Percentiles rank a stretch among this genome's conserved stretches.
phyloP scores from a whole-genome alignment of 1,140 invertebrate species.

The Drosophila oshimai region DNA sequence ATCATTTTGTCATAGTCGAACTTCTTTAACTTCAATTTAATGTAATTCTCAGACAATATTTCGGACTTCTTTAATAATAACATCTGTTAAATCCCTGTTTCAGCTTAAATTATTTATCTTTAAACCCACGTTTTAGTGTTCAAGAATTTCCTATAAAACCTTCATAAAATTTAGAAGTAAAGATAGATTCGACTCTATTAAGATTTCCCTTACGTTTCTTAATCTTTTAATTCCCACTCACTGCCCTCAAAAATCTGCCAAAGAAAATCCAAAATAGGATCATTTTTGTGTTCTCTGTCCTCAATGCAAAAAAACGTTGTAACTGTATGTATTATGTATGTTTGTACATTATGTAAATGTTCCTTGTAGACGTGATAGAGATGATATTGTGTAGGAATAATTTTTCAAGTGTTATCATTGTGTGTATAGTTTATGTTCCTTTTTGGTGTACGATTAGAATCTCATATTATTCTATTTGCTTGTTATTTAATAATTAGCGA shows the following conservation, averaged over 20 bases:
- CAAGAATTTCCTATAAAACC: neutral
- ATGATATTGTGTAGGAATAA: conserved; percentile 30
- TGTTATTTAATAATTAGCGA: conserved; percentile 78
- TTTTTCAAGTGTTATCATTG: conserved; percentile 50
- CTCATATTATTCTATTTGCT: conserved; percentile 63
- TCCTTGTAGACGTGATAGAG: conserved; percentile 61
- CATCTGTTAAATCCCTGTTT: no score
- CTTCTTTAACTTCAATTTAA: neutral
- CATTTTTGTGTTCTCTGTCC: neutral
- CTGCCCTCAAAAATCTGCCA: neutral
- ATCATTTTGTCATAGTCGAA: neutral
- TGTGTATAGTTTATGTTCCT: conserved; percentile 54
- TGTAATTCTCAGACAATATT: no score
- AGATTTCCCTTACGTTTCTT: neutral
- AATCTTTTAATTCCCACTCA: neutral
- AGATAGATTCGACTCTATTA: neutral
- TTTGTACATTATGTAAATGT: conserved; percentile 81
- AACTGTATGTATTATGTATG: conserved; percentile 58
- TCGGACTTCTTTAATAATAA: no score
- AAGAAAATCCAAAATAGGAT: neutral
- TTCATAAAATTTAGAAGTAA: neutral
- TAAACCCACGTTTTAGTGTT: no score
- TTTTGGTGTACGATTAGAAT: conserved; percentile 64
- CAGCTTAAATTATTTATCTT: neutral
- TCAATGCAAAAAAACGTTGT: conserved; percentile 17